These are phyloP conservation scores for Polyploca ridens DNA, from an alignment of 2,888 invertebrate genomes.

Conservation along the genomic window DNA sequence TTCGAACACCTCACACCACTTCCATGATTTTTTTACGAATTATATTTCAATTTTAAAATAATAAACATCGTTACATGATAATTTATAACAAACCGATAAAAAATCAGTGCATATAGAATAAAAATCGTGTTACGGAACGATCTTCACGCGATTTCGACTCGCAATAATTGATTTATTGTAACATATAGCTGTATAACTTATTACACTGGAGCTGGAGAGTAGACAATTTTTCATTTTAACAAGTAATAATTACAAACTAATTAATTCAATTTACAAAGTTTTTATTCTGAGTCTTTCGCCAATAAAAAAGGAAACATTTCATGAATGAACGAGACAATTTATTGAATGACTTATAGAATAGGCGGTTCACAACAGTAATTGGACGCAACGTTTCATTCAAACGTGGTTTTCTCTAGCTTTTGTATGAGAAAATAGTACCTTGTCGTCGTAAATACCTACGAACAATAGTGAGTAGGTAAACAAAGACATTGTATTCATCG, in stretches of 20 bases:
- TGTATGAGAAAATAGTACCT: conserved; percentile 8
- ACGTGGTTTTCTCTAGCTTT: conserved; percentile 8
- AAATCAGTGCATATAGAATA: neutral
- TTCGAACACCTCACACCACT: neutral
- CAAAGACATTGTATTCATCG: no score
- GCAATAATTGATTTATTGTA: neutral
- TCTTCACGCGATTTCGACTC: conserved; percentile 1
- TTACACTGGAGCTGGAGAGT: neutral
- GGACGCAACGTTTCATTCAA: conserved; percentile 10
- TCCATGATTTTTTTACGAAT: neutral
- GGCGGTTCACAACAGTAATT: conserved; percentile 3
- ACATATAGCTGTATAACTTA: neutral
- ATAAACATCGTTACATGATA: neutral
- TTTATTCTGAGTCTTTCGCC: neutral
- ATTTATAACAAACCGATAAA: conserved; percentile 2
- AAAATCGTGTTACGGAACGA: neutral
- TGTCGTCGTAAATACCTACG: neutral
- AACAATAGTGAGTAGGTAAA: conserved; percentile 6
- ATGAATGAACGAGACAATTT: neutral
- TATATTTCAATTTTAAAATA: neutral
- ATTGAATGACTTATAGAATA: neutral
- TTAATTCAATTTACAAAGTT: no score
- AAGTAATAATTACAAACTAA: no score
- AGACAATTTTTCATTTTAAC: neutral
- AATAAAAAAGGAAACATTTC: neutral